Evolutionary conservation across 1,140 invertebrate genomes (phyloP), one percentile per base, ranked within the genome.

Genomic region (Littorina saxatilis): DNA sequence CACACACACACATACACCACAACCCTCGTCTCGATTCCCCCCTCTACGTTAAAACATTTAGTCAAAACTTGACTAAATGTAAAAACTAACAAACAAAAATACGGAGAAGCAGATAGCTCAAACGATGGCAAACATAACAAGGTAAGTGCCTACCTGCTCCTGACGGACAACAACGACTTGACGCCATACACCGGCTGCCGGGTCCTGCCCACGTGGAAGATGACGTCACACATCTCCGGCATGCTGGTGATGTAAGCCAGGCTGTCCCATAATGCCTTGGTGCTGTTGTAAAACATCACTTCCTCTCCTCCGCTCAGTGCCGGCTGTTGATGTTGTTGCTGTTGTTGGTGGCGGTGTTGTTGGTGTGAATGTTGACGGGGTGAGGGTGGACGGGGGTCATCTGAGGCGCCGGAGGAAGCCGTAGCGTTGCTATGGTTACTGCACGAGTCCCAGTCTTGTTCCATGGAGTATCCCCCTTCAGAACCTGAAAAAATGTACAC

Each of bases 231-330:
- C 70, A 73, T 73, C 9, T 73, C 70, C 40, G 39, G 47, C 70
- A 73, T 23, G 35, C 40, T 73, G 70, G 70, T 73, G 70, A 73
- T 73, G 70, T 73, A 73, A 52, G 70, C 43, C 40, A 73, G 70
- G 23, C 70, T 73, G 43, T 73, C 70, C 70, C 70, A 73, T n/a
- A 73, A 20, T 13, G 37, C 70, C 37, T 73, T 29, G 7, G 39
- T 7, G 70, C 70, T 73, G 40, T 73, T 39, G 23, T 37, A 73
- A 27, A 52, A 50, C 70, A 73, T 73, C 43, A 73, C 70, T 68
- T 68, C 66, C 70, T 50, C 70, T 4, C 9, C 68, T 20, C 35
- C 27, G 27, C n/a, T 43, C n/a, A 3, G 4, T 47, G 70, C 7
- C 5, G 40, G 4, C 15, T 27, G 35, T 35, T 63, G 20, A 4